A percentile compares a stretch with the other conserved stretches of the same genome.
Conservation (phyloP, 2,797 vertebrate genomes). For the Sebastes kiyomatsui region DNA sequence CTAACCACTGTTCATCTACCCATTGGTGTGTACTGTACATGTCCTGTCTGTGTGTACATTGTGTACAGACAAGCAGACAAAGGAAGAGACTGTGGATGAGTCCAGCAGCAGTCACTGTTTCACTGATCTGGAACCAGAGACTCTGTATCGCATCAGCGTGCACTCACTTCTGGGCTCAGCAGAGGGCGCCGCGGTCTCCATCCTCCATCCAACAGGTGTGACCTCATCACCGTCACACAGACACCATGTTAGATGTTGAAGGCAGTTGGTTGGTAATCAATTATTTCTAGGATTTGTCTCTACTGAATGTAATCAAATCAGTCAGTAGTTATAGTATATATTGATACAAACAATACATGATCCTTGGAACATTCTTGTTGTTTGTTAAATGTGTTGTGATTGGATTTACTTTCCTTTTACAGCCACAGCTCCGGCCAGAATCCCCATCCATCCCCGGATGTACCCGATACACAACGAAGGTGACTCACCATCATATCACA, state of each 20-base stretch:
- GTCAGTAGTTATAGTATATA: background rate
- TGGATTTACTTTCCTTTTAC: slow-evolving; percentile 1
- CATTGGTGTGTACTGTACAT: background rate
- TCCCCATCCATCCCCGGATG: slow-evolving; percentile 72
- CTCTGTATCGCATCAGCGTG: slow-evolving; percentile 83
- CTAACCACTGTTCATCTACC: background rate
- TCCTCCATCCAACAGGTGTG: slow-evolving; percentile 85
- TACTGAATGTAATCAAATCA: background rate
- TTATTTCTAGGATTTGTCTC: background rate
- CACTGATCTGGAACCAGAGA: slow-evolving; percentile 78
- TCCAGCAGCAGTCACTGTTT: slow-evolving; percentile 83
- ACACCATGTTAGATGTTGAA: background rate
- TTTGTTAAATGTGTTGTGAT: background rate
- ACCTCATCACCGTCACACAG: background rate
- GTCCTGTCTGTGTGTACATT: slow-evolving; percentile 10
- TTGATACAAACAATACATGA: background rate
- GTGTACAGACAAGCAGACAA: slow-evolving; percentile 73
- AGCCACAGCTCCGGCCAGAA: slow-evolving; percentile 76
- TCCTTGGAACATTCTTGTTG: background rate
- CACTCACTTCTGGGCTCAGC: slow-evolving; percentile 77
- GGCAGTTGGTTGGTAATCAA: background rate
- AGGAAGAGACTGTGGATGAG: slow-evolving; percentile 70
- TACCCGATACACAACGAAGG: slow-evolving; percentile 81
- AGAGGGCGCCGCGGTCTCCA: slow-evolving; percentile 84
- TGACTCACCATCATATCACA: slow-evolving; percentile 28